Conservation (phyloP, 2,888 invertebrate genomes). For the Noctua comes region DNA sequence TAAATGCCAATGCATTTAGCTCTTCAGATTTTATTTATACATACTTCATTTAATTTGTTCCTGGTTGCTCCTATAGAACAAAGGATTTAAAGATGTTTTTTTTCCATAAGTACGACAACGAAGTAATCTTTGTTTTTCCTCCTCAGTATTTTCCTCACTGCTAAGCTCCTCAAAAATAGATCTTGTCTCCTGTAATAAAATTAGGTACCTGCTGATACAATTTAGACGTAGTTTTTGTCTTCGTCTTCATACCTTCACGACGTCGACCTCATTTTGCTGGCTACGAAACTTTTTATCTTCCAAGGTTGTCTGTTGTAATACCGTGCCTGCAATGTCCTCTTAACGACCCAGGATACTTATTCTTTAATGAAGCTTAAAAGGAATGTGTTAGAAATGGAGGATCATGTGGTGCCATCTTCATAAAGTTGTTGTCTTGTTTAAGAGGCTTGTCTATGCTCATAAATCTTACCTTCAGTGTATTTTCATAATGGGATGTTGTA, state of each 20-base stretch:
- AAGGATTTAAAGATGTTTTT: conserved; percentile 15
- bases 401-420: conserved; percentile 19
- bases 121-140: conserved; percentile 8
- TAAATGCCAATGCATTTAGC: conserved; percentile 45
- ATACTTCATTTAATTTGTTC: conserved; percentile 32
- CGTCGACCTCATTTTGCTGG: conserved; percentile 38
- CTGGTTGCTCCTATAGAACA: conserved; percentile 22
- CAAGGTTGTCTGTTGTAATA: conserved; percentile 40
- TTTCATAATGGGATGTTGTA: conserved; percentile 1
- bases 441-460: neutral
- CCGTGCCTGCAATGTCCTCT: conserved; percentile 26
- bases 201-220: neutral
- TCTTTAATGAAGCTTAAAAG: conserved; percentile 33
- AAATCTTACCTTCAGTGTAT: conserved; percentile 9
- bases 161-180: conserved; percentile 2
- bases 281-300: conserved; percentile 46
- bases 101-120: neutral
- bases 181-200: neutral
- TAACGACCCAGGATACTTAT: conserved; percentile 36
- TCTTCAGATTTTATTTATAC: conserved; percentile 20
- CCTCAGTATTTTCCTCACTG: conserved; percentile 7
- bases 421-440: conserved; percentile 13
- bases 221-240: conserved; percentile 23
- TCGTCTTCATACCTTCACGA: conserved; percentile 14
- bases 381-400: conserved; percentile 15